phyloP scores from a whole-genome alignment of 2,113 vertebrate genomes.

The Corythoichthys intestinalis region DNA sequence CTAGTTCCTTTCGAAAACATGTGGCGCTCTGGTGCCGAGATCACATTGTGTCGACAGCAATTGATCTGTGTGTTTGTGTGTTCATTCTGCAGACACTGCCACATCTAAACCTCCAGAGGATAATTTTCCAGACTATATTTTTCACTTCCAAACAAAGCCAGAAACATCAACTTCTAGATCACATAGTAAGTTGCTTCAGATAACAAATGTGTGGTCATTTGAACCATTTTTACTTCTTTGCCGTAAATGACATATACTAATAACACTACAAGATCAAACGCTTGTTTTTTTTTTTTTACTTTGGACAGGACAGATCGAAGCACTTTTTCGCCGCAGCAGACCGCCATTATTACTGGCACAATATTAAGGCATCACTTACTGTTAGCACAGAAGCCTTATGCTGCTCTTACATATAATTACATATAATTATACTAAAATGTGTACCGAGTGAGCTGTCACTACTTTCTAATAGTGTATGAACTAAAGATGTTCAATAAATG shows the following conservation, averaged over 20 bases:
- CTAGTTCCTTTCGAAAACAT: background rate
- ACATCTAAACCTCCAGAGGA: slow-evolving; percentile 23
- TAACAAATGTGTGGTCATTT: background rate
- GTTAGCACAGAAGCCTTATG: slow-evolving; percentile 15
- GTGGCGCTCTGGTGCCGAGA: background rate
- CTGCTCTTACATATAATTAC: slow-evolving; percentile 27
- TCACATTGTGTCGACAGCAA: background rate
- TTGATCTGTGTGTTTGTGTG: slow-evolving; percentile 1
- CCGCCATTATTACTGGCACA: slow-evolving; percentile 11
- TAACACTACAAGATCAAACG: background rate
- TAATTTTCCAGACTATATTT: background rate
- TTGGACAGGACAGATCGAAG: background rate
- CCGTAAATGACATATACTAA: background rate
- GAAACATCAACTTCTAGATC: slow-evolving; percentile 47
- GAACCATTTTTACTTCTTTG: background rate
- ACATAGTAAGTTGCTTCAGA: slow-evolving; percentile 34
- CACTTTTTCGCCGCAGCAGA: background rate
- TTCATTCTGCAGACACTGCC: slow-evolving; percentile 22
- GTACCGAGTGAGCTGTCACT: slow-evolving; percentile 14
- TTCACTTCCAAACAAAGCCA: slow-evolving; percentile 14
- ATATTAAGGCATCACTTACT: slow-evolving; percentile 26
- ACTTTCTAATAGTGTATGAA: slow-evolving; percentile 8
- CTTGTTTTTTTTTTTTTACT: background rate
- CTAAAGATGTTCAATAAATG: slow-evolving; percentile 19
- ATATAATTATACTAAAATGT: slow-evolving; percentile 44